Conservation (phyloP, 2,797 vertebrate genomes). For the Spinus pinus region DNA sequence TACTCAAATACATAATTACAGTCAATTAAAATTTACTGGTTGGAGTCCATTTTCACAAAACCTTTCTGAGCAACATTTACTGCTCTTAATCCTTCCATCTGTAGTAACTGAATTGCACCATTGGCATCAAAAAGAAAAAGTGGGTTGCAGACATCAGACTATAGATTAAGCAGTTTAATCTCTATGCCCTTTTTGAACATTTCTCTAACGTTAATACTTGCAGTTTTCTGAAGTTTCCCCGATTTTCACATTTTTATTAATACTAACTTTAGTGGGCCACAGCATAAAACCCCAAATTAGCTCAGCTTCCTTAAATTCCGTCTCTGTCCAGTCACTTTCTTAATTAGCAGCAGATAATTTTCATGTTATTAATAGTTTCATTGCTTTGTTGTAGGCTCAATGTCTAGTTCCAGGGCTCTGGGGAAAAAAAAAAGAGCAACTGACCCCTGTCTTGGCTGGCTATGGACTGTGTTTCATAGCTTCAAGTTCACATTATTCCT, state of each 20-base stretch:
- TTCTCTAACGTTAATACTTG: background rate
- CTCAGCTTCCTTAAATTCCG: background rate
- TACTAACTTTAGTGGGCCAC: background rate
- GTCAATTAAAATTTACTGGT: background rate
- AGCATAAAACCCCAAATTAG: background rate
- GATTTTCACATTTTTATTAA: background rate
- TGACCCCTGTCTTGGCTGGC: background rate
- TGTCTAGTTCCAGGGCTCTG: background rate
- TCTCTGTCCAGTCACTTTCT: background rate
- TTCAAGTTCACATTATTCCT: background rate
- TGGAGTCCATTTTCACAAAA: background rate
- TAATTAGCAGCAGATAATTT: background rate
- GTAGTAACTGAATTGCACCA: background rate
- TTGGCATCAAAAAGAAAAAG: background rate
- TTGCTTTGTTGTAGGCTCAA: background rate
- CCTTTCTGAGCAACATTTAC: background rate
- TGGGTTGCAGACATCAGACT: background rate
- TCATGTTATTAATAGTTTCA: background rate
- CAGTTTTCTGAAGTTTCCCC: background rate
- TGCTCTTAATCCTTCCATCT: background rate
- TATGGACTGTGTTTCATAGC: background rate
- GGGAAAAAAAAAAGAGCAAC: background rate
- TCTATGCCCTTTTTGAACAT: background rate
- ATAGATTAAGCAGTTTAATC: background rate
- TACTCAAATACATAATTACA: background rate